Evolutionary conservation across 2,797 vertebrate species (phyloP).

Genomic region (Peromyscus attwateri): DNA sequence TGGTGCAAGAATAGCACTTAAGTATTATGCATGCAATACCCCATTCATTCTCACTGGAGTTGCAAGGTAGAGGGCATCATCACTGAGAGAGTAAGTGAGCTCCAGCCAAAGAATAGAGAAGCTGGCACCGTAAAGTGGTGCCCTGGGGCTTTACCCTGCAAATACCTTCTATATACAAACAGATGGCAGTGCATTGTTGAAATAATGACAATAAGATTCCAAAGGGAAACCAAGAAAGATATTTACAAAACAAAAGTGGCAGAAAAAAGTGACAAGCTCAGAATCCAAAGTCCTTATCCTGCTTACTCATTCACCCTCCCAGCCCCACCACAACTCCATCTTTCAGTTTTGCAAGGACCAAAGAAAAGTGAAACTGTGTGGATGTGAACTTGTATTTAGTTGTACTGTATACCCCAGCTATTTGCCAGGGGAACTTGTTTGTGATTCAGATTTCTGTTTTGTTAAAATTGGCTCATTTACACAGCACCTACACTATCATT

Average conservation of each 20-base stretch:
- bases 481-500: not conserved
- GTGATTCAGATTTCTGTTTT: slow-evolving; percentile 19
- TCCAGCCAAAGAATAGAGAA: slow-evolving; percentile 7
- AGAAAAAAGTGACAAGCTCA: not conserved
- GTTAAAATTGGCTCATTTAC: not conserved
- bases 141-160: not conserved
- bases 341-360: not conserved
- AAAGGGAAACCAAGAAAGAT: slow-evolving; percentile 48
- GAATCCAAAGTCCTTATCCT: not conserved
- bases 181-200: not conserved
- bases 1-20: not conserved
- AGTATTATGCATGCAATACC: not conserved
- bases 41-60: not conserved
- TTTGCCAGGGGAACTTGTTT: not conserved
- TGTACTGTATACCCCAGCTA: not conserved
- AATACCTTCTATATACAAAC: slow-evolving; percentile 32
- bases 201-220: slow-evolving; percentile 22
- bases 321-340: no score
- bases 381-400: not conserved
- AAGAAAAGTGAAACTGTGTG: not conserved
- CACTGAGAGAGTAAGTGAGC: not conserved
- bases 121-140: not conserved
- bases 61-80: not conserved
- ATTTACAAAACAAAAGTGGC: not conserved
- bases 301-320: not conserved